Percentiles rank a stretch among this genome's conserved stretches.
These are phyloP conservation scores for Epinephelus fuscoguttatus DNA, from an alignment of 2,113 vertebrate species.

Conservation along the genomic window DNA sequence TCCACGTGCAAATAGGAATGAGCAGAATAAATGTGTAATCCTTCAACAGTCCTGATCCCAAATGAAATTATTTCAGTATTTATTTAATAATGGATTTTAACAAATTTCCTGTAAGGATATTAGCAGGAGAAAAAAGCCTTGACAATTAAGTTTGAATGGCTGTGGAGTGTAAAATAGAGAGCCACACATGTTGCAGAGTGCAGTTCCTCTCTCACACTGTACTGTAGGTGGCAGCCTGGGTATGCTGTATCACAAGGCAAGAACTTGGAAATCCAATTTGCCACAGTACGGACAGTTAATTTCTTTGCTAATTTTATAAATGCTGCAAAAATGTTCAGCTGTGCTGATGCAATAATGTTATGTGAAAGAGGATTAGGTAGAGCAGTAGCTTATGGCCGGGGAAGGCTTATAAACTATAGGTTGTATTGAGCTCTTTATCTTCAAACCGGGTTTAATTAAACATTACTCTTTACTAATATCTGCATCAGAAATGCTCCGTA, in stretches of 20 bases:
- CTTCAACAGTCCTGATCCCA: slow-evolving; percentile 54
- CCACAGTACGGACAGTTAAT: slow-evolving; percentile 84
- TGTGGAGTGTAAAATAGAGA: slow-evolving; percentile 59
- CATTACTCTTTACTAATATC: slow-evolving; percentile 83
- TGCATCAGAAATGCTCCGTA: slow-evolving; percentile 75
- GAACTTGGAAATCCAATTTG: slow-evolving; percentile 81
- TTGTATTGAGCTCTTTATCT: slow-evolving; percentile 83
- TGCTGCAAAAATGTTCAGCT: slow-evolving; percentile 80
- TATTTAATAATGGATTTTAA: slow-evolving; percentile 71
- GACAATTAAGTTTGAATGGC: slow-evolving; percentile 53
- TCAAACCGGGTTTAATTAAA: slow-evolving; percentile 84
- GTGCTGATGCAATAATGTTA: slow-evolving; percentile 81
- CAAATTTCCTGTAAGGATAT: slow-evolving; percentile 65
- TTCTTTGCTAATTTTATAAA: slow-evolving; percentile 87
- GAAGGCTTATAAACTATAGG: slow-evolving; percentile 81
- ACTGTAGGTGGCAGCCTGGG: slow-evolving; percentile 86
- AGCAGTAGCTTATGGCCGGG: slow-evolving; percentile 79
- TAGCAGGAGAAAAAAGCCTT: slow-evolving; percentile 36
- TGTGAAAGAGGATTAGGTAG: slow-evolving; percentile 83
- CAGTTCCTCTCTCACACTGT: slow-evolving; percentile 61
- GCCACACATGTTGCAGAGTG: slow-evolving; percentile 65
- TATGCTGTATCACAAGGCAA: slow-evolving; percentile 68
- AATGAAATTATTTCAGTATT: slow-evolving; percentile 71
- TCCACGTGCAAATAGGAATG: slow-evolving; percentile 5
- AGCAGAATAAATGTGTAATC: slow-evolving; percentile 49